Evolutionary conservation across 1,140 invertebrate species (phyloP), one percentile per base, ranked within the genome.

Genomic region (Tetranychus urticae): DNA sequence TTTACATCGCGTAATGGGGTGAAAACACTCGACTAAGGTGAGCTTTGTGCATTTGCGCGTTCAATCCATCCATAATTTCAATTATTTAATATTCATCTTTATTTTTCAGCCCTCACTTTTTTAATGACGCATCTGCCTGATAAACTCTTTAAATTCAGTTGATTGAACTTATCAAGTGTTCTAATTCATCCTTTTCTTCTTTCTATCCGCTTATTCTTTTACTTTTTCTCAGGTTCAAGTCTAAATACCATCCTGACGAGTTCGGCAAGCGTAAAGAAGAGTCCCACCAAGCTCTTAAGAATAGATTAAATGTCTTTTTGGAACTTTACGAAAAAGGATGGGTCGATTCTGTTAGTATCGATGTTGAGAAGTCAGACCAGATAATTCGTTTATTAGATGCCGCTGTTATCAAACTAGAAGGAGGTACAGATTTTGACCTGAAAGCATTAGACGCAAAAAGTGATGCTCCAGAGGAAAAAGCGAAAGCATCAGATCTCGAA

Each of bases 201-300:
- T 1, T 42, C 39, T 42, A 5, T 42, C 5, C 39, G 39, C 10
- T 42, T 10, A 42, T 42, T 42, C 13, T 62, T 6, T 58, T 34
- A 47, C 31, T 45, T 58, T 61, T 68, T 74, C 75, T 56, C 73
- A 98, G 94, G 94, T 98, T 99, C 77, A 92, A 93, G 74, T 82
- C 88, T 64, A 97, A 97, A 75, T 98, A 97, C 71, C 92, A 97
- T 75, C 94, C 94, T 4, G 91, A 96, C 74, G 91, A 97, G 68
- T 88, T 85, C 58, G 78, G 85, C 7, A 92, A 87, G 73, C 76
- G 86, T 48, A 89, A 87, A 74, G 83, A 89, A 37, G 91, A 96
- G 71, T 84, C 91, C 66, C 74, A 82, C 13, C 71, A 74, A 59
- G 83, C 86, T 58, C 75, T 97, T 12, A 85, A 92, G 75, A 85